Conservation (phyloP, 2,113 vertebrate species). For the Neotragus pygmaeus region DNA sequence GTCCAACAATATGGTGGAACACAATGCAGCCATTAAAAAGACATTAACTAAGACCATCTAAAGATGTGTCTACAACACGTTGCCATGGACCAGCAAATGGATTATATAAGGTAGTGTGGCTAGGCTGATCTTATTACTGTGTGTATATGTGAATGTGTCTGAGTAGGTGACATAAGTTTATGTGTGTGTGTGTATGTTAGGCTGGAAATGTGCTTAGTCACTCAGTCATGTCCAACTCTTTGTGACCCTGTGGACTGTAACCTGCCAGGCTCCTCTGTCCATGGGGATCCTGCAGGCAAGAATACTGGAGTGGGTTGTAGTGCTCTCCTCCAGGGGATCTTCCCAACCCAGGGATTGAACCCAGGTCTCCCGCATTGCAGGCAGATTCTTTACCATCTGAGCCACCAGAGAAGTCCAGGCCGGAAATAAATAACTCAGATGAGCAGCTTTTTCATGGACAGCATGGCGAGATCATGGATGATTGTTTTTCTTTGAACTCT, state of each 20-base stretch:
- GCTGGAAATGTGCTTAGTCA: background rate
- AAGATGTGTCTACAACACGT: background rate
- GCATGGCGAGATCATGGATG: background rate
- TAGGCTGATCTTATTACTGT: background rate
- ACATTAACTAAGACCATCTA: background rate
- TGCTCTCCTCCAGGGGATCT: background rate
- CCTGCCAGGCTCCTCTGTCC: background rate
- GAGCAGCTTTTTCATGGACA: constrained; percentile 26
- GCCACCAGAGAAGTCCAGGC: background rate
- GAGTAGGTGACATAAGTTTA: background rate
- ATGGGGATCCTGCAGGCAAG: background rate
- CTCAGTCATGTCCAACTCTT: background rate
- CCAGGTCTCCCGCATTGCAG: background rate
- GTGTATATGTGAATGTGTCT: background rate
- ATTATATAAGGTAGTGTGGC: background rate
- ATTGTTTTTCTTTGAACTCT: constrained; percentile 20
- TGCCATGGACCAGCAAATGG: background rate
- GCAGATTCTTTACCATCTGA: background rate
- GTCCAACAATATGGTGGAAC: background rate
- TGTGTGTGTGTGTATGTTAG: background rate
- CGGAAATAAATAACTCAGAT: background rate
- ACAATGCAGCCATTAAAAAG: background rate
- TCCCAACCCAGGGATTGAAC: background rate
- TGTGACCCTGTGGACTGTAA: background rate
- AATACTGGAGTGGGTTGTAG: background rate